Conservation (phyloP, 1,140 invertebrate species). For the Xylocopa sonorina region DNA sequence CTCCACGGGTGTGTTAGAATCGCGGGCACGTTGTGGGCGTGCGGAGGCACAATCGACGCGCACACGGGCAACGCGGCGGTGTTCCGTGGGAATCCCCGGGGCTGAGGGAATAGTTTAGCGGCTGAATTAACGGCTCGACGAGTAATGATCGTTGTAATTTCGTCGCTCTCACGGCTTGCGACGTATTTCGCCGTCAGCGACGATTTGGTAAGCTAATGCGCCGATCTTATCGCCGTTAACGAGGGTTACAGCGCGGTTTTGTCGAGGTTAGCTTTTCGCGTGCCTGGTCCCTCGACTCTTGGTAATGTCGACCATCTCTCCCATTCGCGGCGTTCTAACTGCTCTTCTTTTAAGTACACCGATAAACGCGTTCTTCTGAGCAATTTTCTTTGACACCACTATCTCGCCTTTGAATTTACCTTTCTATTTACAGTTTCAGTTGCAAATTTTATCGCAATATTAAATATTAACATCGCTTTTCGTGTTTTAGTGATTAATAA, state of each 20-base stretch:
- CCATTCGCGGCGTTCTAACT: too few species aligned
- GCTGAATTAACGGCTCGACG: conserved; percentile 58
- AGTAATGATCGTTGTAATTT: conserved; percentile 63
- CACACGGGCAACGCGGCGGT: too few species aligned
- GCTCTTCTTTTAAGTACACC: too few species aligned
- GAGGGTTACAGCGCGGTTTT: conserved; percentile 9
- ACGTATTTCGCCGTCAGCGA: conserved; percentile 34
- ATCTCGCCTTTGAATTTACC: too few species aligned
- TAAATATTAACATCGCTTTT: too few species aligned
- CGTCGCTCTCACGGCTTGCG: conserved; percentile 60
- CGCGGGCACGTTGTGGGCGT: conserved; percentile 39
- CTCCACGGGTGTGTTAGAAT: background rate
- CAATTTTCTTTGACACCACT: too few species aligned
- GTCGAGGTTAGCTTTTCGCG: background rate
- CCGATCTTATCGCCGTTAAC: conserved; percentile 48
- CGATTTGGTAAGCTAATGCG: conserved; percentile 61
- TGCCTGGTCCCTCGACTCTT: background rate
- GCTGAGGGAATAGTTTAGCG: conserved; percentile 63
- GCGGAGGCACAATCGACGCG: conserved; percentile 33
- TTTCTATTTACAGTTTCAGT: too few species aligned
- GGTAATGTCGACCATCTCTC: too few species aligned
- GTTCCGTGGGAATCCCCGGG: conserved; percentile 58
- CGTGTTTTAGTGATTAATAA: too few species aligned
- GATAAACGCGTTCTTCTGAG: too few species aligned
- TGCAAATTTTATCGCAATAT: too few species aligned